phyloP scores from a whole-genome alignment of 2,888 invertebrate species.

The Opisthograptis luteolata region DNA sequence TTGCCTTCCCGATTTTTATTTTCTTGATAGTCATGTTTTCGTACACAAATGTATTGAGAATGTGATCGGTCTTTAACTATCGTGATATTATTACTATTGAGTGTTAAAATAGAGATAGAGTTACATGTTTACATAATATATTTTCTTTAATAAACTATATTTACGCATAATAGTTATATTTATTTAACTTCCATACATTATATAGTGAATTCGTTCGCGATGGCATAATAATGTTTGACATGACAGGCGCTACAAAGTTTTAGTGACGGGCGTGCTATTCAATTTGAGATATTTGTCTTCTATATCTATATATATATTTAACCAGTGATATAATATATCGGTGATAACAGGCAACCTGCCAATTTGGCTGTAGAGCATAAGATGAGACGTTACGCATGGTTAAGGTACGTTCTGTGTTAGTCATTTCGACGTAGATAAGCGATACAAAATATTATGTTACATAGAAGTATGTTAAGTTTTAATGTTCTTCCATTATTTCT shows the following conservation, averaged over 20 bases:
- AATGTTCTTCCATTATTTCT: slow-evolving; percentile 74
- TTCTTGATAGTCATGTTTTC: background rate
- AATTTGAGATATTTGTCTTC: slow-evolving; percentile 51
- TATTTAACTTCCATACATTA: no score
- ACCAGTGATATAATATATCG: slow-evolving; percentile 40
- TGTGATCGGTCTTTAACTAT: no score
- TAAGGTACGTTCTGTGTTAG: slow-evolving; percentile 62
- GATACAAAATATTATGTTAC: slow-evolving; percentile 60
- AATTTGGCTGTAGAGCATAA: slow-evolving; percentile 53
- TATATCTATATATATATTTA: slow-evolving; percentile 28
- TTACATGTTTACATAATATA: background rate
- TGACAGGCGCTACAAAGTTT: slow-evolving; percentile 9
- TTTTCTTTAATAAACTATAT: slow-evolving; percentile 9
- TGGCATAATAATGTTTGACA: slow-evolving; percentile 1
- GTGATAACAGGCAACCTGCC: slow-evolving; percentile 56
- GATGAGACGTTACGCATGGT: slow-evolving; percentile 48
- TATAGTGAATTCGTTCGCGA: no score
- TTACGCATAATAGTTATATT: no score
- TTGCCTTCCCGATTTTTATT: background rate
- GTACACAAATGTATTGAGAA: no score
- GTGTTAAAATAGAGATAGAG: background rate
- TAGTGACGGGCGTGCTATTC: slow-evolving; percentile 35
- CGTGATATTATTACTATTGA: slow-evolving; percentile 4
- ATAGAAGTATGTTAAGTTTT: slow-evolving; percentile 65
- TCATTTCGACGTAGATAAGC: slow-evolving; percentile 53